Conservation (phyloP, 1,140 invertebrate species). For the Sesamia nonagrioides region DNA sequence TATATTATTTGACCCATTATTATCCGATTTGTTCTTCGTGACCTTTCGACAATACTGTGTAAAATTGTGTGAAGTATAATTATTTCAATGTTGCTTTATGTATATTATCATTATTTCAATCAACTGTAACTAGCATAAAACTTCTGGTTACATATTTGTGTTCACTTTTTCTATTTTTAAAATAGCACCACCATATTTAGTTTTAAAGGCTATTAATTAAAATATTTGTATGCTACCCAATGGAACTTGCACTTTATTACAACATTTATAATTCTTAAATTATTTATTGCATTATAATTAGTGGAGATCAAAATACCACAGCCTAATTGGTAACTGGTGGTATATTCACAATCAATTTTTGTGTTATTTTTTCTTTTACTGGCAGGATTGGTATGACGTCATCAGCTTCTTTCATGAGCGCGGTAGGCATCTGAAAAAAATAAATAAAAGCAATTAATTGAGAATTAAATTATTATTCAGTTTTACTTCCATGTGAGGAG, state of each 20-base stretch:
- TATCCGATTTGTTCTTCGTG: too few species aligned
- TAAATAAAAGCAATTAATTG: not conserved
- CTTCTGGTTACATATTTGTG: not conserved
- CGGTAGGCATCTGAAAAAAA: conserved; percentile 74
- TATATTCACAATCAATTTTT: conserved; percentile 72
- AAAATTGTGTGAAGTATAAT: too few species aligned
- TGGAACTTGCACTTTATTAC: conserved; percentile 28
- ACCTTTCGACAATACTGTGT: too few species aligned
- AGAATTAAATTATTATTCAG: not conserved
- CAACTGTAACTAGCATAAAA: too few species aligned
- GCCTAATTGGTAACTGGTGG: conserved; percentile 51
- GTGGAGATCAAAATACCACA: conserved; percentile 55
- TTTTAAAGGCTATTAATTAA: not conserved
- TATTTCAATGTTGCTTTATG: too few species aligned
- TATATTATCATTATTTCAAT: too few species aligned
- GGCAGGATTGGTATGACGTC: conserved; percentile 78
- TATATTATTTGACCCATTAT: too few species aligned
- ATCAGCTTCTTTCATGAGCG: conserved; percentile 82
- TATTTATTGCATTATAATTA: conserved; percentile 36
- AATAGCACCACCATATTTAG: not conserved
- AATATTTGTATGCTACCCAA: conserved; percentile 12
- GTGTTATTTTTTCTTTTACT: conserved; percentile 69
- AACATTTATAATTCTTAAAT: conserved; percentile 34
- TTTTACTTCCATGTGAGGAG: too few species aligned
- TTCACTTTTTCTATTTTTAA: not conserved